Evolutionary conservation across 1,140 invertebrate genomes (phyloP), one percentile per base, ranked within the genome.

Genomic region (Tetragnatha versicolor): DNA sequence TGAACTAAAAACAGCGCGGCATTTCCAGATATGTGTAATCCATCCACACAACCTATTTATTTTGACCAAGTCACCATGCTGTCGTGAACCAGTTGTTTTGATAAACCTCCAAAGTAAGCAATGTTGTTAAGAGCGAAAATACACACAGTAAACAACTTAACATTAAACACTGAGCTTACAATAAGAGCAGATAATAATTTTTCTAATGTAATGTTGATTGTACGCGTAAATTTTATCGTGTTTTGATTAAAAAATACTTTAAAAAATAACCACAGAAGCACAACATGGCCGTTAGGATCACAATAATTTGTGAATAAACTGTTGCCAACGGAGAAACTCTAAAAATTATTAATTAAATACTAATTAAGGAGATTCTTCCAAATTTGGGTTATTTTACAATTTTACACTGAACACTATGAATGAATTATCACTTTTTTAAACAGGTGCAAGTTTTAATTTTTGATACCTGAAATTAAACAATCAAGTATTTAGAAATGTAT

Each of bases 41-140:
- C n/a, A n/a, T 77, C 42, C 58, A 65, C 61, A 77, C 73, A 77
- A 66, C 73, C 58, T 77, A 77, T 77, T 77, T 77, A 77, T 77
- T 77, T 77, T 77, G 61, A 77, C 42, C 60, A 77, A 77, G 73
- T 77, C 73, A 77, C 73, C 73, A 77, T 77, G 73, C 73, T 77
- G 73, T 66, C 73, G 45, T 65, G 35, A 55, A 77, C 73, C 60
- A 77, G 73, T 77, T 77, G 73, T 77, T 77, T 77, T 77, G 73
- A 77, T 77, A 77, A 63, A 65, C 47, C 42, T 45, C 73, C 53
- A 35, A 9, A 66, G 22, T 49, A 51, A 49, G 61, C 17, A 47
- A 55, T 63, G 35, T 17, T 33, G 60, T 53, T 60, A 42, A 55
- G 45, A 39, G 29, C 22, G 55, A 4, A 31, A 27, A 37, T 35